Percentiles rank a stretch among this genome's conserved stretches.
Conservation (phyloP, 1,140 invertebrate genomes). For the Macrocentrus cingulum region DNA sequence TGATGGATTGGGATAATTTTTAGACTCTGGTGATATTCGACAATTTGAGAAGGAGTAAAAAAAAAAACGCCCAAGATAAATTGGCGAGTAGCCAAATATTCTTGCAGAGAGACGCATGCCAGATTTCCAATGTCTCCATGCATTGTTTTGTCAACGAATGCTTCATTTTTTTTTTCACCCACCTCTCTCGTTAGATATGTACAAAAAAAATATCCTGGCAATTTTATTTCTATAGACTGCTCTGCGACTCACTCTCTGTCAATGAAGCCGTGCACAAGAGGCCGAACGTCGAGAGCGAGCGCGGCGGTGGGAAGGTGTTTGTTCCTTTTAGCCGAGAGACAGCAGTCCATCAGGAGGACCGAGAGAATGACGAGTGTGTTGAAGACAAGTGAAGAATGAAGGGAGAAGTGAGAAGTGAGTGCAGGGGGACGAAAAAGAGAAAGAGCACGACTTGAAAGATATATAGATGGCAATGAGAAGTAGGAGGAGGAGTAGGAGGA, state of each 20-base stretch:
- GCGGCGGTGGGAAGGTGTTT: too few species aligned
- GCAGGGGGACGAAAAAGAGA: slow-evolving; percentile 24
- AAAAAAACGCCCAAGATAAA: not conserved
- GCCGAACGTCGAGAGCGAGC: too few species aligned
- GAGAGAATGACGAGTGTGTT: slow-evolving; percentile 2
- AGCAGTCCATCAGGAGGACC: slow-evolving; percentile 3
- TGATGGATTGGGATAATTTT: slow-evolving; percentile 23
- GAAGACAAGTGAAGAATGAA: slow-evolving; percentile 6
- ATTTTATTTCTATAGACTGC: slow-evolving; percentile 15
- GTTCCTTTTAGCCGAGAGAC: not conserved
- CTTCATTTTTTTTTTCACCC: too few species aligned
- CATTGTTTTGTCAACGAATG: slow-evolving; percentile 19
- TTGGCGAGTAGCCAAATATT: slow-evolving; percentile 20
- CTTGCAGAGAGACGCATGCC: slow-evolving; percentile 15
- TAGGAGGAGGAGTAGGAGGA: slow-evolving; percentile 3
- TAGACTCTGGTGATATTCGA: not conserved
- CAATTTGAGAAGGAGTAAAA: not conserved
- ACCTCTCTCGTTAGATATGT: slow-evolving; percentile 6
- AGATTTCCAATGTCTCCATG: slow-evolving; percentile 14
- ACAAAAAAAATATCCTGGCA: not conserved
- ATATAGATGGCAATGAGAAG: not conserved
- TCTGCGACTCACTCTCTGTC: too few species aligned
- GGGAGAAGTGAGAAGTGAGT: not conserved
- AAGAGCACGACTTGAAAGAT: slow-evolving; percentile 4
- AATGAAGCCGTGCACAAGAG: too few species aligned